Base-by-base conservation (phyloP, 2,888 invertebrate genomes). In the Macrophya annulata region DNA sequence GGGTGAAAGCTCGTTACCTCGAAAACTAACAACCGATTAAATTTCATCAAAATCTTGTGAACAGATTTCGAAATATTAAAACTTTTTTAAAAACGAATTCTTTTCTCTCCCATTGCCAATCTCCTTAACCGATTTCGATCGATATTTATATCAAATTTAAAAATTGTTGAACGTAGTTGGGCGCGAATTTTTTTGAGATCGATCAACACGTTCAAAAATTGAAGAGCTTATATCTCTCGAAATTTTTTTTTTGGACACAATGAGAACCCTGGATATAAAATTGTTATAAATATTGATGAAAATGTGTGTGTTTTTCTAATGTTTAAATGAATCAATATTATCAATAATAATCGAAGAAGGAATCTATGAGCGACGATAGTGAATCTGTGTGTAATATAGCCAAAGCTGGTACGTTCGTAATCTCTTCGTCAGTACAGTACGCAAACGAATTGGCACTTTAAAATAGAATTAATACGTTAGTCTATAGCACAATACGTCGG, bases 401-500 rank as follows among this genome's bases (percentile, higher is more conserved):
- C 15, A 45, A 74, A 74, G 43, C 72, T 74, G 25, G 15, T n/a
- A 74, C 45, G 72, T 45, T 74, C 43, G n/a, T 45, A 43, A 40
- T 71, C n/a, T 45, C 72, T 43, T n/a, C n/a, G n/a, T n/a, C n/a
- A n/a, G 72, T n/a, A 45, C 72, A 74, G 10, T 83, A 83, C 31
- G 65, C 83, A 83, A 83, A 83, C 65, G 83, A 83, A 83, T 83
- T 71, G 68, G 83, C 83, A 83, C 83, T 65, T 83, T 71, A 71
- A 65, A 55, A 21, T 48, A 71, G 81, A 81, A 81, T 81, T 81
- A 81, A 81, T 59, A 81, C 81, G 81, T 62, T 81, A 81, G 81
- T n/a, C 40, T 37, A 55, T 51, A 55, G 81, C 81, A 17, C 8
- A 55, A 15, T 8, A 43, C 15, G 48, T 40, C 81, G 25, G 62